Percentiles rank a stretch among this genome's conserved stretches.
Evolutionary conservation across 1,140 invertebrate species (phyloP).

Genomic region (Bacillus rossius): DNA sequence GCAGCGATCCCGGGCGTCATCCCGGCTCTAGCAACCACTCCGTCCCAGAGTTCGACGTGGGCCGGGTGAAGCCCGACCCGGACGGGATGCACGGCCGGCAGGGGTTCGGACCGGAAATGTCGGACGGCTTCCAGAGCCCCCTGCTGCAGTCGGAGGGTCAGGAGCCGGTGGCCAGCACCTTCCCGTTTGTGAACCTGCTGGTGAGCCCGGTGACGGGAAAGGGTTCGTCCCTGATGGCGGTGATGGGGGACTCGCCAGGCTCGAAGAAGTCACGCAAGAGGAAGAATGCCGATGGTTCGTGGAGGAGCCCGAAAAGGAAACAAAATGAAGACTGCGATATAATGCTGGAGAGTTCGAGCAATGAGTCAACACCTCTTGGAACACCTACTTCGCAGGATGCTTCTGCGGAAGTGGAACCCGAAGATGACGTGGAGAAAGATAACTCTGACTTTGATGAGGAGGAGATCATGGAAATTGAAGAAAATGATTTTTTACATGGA

Average conservation of each 20-base stretch:
- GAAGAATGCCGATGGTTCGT: neutral
- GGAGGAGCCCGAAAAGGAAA: slow-evolving; percentile 12
- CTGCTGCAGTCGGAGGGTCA: neutral
- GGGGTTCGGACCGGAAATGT: slow-evolving; percentile 8
- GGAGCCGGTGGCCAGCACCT: neutral
- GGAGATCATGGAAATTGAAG: slow-evolving; percentile 47
- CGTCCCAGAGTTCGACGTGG: slow-evolving; percentile 8
- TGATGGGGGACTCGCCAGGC: neutral
- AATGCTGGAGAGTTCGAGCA: slow-evolving; percentile 56
- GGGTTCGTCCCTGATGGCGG: neutral
- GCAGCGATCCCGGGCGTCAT: slow-evolving; percentile 35
- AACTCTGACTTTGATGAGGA: slow-evolving; percentile 51
- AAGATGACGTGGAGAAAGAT: slow-evolving; percentile 30
- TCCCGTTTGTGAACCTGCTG: slow-evolving; percentile 1
- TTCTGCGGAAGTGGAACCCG: slow-evolving; percentile 42
- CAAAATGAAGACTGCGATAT: slow-evolving; percentile 43
- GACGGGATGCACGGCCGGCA: slow-evolving; percentile 5
- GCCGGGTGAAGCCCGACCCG: slow-evolving; percentile 9
- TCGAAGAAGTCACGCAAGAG: slow-evolving; percentile 5
- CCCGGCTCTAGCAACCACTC: slow-evolving; percentile 7
- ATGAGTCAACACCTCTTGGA: slow-evolving; percentile 53
- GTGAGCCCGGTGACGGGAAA: neutral
- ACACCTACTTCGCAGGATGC: slow-evolving; percentile 46
- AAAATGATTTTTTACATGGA: slow-evolving; percentile 19
- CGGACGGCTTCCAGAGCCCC: slow-evolving; percentile 7